phyloP scores from a whole-genome alignment of 2,797 vertebrate species.

The Myripristis murdjan region DNA sequence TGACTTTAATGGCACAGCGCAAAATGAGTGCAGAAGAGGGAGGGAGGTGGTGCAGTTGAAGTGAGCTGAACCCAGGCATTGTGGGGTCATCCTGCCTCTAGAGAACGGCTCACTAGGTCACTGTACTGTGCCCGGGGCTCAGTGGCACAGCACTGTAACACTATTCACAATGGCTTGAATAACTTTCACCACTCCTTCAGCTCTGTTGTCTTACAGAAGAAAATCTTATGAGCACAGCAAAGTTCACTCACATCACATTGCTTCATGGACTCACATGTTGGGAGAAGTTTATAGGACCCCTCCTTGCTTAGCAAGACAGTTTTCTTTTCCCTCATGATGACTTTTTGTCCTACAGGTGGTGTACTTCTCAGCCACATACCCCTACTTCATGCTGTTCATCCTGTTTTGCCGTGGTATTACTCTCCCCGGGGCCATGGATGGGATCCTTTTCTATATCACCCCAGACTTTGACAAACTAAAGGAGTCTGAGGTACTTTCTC shows the following conservation, averaged over 20 bases:
- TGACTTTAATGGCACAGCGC: conserved; percentile 50
- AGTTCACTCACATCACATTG: neutral
- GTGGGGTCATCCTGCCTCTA: conserved; percentile 62
- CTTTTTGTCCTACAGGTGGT: conserved; percentile 89
- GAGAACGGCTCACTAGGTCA: conserved; percentile 67
- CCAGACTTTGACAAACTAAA: conserved; percentile 97
- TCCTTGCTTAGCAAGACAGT: neutral
- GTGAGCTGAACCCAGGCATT: conserved; percentile 60
- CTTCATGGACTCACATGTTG: too few species aligned
- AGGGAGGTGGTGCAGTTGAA: conserved; percentile 45
- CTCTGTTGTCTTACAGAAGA: neutral
- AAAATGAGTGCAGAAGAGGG: conserved; percentile 53
- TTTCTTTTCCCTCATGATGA: conserved; percentile 38
- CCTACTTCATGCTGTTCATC: conserved; percentile 97
- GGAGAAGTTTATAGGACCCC: neutral
- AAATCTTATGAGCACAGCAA: neutral
- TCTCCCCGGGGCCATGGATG: conserved; percentile 94
- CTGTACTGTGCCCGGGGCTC: conserved; percentile 47
- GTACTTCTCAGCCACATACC: conserved; percentile 98
- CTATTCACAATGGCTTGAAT: conserved; percentile 37
- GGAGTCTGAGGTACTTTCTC: conserved; percentile 92
- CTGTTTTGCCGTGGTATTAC: conserved; percentile 97
- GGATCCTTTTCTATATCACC: conserved; percentile 97
- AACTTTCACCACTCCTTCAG: conserved; percentile 9
- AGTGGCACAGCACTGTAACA: conserved; percentile 40